These are phyloP conservation scores for Axea sp. DNA, from an alignment of 2,888 invertebrate genomes.

Conservation along the genomic window DNA sequence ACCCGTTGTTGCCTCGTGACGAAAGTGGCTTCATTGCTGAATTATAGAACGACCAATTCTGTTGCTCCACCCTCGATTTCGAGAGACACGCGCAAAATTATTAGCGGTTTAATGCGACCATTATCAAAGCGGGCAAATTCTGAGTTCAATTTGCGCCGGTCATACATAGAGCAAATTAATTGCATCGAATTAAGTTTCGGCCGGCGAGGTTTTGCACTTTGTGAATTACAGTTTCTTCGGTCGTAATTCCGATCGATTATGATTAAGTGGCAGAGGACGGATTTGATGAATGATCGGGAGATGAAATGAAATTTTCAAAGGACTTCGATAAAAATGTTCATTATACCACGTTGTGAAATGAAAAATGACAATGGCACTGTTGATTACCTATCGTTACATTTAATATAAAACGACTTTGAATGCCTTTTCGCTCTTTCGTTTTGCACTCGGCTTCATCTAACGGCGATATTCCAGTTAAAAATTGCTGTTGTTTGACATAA, in stretches of 20 bases:
- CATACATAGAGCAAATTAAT: conserved; percentile 42
- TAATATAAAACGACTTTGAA: no score
- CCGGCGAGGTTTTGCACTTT: conserved; percentile 35
- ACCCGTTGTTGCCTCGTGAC: conserved; percentile 49
- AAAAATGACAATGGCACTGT: conserved; percentile 1
- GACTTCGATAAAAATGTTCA: not conserved
- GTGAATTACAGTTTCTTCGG: conserved; percentile 44
- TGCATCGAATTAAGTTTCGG: conserved; percentile 43
- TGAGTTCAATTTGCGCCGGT: conserved; percentile 31
- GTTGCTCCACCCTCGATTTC: conserved; percentile 11
- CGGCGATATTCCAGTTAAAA: no score
- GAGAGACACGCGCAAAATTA: conserved; percentile 50
- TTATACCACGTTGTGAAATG: conserved; percentile 2
- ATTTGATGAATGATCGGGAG: conserved; percentile 28
- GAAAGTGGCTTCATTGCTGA: conserved; percentile 57
- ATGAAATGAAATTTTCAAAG: conserved; percentile 1
- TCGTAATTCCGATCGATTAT: conserved; percentile 41
- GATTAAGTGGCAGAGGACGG: conserved; percentile 21
- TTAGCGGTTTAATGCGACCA: conserved; percentile 55
- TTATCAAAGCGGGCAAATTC: conserved; percentile 49
- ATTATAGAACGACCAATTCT: conserved; percentile 54
- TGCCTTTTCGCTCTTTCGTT: no score
- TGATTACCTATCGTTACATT: no score
- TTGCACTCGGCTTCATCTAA: no score
- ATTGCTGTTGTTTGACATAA: conserved; percentile 3